Evolutionary conservation across 1,140 invertebrate genomes (phyloP).

Genomic region (Halyomorpha halys): DNA sequence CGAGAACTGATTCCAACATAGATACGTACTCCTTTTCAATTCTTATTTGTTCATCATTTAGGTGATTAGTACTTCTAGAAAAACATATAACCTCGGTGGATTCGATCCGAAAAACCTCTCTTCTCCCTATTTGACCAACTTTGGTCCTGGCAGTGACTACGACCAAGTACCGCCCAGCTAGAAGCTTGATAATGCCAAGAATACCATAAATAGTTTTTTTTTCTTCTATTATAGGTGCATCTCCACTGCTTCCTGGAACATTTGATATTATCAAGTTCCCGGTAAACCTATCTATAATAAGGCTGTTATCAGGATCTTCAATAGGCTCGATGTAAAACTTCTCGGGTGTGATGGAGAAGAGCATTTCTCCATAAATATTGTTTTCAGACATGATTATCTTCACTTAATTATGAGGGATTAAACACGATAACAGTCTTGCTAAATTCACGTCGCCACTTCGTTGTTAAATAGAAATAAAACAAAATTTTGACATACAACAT

Average conservation of each 20-base stretch:
- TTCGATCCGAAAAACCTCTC: constrained; percentile 75
- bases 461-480: no score
- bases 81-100: constrained; percentile 81
- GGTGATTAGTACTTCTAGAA: constrained; percentile 67
- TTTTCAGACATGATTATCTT: no score
- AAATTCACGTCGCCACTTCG: no score
- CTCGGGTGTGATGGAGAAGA: no score
- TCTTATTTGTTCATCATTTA: constrained; percentile 57
- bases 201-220: constrained; percentile 77
- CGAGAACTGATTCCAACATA: constrained; percentile 69
- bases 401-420: no score
- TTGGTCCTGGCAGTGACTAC: constrained; percentile 77
- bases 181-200: constrained; percentile 73
- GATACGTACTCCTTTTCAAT: constrained; percentile 68
- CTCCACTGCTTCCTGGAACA: constrained; percentile 29
- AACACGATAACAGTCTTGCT: no score
- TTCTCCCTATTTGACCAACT: constrained; percentile 74
- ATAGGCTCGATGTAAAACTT: no score
- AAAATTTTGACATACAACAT: no score
- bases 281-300: no score
- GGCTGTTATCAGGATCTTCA: no score
- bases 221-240: constrained; percentile 50
- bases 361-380: no score
- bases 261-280: no score
- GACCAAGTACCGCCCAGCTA: constrained; percentile 80